Evolutionary conservation across 64 coral and sea anemone genomes (phyloP).

Genomic region (Montipora cactus): DNA sequence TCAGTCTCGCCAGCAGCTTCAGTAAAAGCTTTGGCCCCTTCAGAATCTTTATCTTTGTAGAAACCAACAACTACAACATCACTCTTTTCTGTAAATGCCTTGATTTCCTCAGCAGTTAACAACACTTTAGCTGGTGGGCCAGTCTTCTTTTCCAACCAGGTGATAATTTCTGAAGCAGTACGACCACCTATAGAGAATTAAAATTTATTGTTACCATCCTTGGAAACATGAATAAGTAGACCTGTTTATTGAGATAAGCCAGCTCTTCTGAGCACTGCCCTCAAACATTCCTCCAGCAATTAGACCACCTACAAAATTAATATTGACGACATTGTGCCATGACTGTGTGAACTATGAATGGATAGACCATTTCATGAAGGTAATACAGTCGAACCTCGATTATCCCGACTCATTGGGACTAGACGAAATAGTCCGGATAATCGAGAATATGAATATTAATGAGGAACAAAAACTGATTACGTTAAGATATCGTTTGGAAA

Average conservation of each 20-base stretch:
- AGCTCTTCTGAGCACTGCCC: neutral
- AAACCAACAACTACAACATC: conserved; percentile 91
- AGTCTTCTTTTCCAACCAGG: conserved; percentile 96
- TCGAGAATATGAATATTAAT: too few relatives aligned
- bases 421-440: too few relatives aligned
- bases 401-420: too few relatives aligned
- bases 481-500: too few relatives aligned
- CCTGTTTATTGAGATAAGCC: neutral
- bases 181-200: conserved; percentile 78
- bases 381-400: too few relatives aligned
- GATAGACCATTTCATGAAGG: too few relatives aligned
- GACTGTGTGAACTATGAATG: too few relatives aligned
- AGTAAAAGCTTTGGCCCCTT: conserved; percentile 83
- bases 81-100: conserved; percentile 81
- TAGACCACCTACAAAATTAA: too few relatives aligned
- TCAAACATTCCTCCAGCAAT: neutral
- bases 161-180: conserved; percentile 77
- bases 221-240: neutral
- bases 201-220: neutral
- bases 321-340: too few relatives aligned
- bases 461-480: too few relatives aligned
- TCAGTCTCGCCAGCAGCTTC: conserved; percentile 90
- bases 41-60: conserved; percentile 88
- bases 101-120: conserved; percentile 83
- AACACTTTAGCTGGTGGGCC: conserved; percentile 94